Percentiles rank a stretch among this genome's conserved stretches.
These are phyloP conservation scores for Volucella zonaria DNA, from an alignment of 2,888 invertebrate species.

Conservation along the genomic window DNA sequence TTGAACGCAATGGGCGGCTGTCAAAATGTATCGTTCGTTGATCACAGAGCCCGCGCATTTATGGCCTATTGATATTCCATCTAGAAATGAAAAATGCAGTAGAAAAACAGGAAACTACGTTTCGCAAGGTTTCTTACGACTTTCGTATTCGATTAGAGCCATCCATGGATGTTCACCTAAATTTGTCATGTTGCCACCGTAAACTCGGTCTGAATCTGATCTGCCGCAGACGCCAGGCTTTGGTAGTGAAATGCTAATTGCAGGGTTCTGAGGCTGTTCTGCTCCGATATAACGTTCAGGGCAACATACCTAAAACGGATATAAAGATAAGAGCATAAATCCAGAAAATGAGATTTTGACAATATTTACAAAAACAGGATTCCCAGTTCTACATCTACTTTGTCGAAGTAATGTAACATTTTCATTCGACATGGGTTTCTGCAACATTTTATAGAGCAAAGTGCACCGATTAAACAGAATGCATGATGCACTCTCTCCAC, in stretches of 20 bases:
- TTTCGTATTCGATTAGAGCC: slow-evolving; percentile 83
- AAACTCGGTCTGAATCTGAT: slow-evolving; percentile 83
- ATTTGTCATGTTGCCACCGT: slow-evolving; percentile 85
- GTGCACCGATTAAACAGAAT: slow-evolving; percentile 79
- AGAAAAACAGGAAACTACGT: not conserved
- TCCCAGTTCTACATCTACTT: slow-evolving; percentile 87
- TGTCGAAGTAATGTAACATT: slow-evolving; percentile 83
- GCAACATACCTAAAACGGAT: no score
- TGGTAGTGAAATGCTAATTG: no score
- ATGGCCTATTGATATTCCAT: no score
- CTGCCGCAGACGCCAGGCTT: no score
- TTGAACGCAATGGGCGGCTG: slow-evolving; percentile 89
- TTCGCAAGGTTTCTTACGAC: slow-evolving; percentile 76
- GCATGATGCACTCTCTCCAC: slow-evolving; percentile 79
- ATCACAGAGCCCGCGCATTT: slow-evolving; percentile 82
- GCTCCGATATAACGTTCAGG: no score
- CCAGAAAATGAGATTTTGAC: slow-evolving; percentile 71
- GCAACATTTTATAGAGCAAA: slow-evolving; percentile 78
- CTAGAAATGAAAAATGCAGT: no score
- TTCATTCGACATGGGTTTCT: slow-evolving; percentile 76
- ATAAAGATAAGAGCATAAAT: no score
- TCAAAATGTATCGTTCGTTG: slow-evolving; percentile 86
- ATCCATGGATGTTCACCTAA: slow-evolving; percentile 86
- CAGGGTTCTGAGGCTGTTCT: no score
- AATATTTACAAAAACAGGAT: slow-evolving; percentile 85